phyloP scores from a whole-genome alignment of 2,888 invertebrate species.

The Andrena haemorrhoa region DNA sequence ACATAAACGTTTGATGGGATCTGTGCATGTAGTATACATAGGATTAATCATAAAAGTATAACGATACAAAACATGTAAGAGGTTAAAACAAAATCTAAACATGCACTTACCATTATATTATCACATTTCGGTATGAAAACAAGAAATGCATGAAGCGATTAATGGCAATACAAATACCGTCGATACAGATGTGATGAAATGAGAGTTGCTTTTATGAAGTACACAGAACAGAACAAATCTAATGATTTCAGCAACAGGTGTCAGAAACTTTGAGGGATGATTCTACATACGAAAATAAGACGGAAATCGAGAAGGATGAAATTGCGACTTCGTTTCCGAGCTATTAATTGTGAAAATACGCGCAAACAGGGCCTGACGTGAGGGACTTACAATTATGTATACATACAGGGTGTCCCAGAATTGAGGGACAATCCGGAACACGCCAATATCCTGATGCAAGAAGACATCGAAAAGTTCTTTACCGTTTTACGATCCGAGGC shows the following conservation, averaged over 20 bases:
- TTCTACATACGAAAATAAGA: too few relatives aligned
- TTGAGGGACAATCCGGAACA: too few relatives aligned
- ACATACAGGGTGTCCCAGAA: too few relatives aligned
- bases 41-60: not conserved
- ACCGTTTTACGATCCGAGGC: too few relatives aligned
- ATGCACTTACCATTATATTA: conserved; percentile 13
- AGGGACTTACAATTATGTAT: too few relatives aligned
- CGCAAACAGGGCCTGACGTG: too few relatives aligned
- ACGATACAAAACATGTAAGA: conserved; percentile 9
- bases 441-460: too few relatives aligned
- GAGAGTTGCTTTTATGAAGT: not conserved
- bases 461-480: too few relatives aligned
- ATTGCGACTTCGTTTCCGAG: too few relatives aligned
- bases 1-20: conserved; percentile 67
- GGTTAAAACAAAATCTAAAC: not conserved
- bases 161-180: conserved; percentile 16
- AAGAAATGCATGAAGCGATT: conserved; percentile 35
- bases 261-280: too few relatives aligned
- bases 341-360: too few relatives aligned
- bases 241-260: not conserved
- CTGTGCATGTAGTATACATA: conserved; percentile 59
- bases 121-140: not conserved
- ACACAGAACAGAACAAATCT: conserved; percentile 6
- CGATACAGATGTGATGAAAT: not conserved
- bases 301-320: too few relatives aligned